A percentile compares a stretch with the other conserved stretches of the same genome.
Evolutionary conservation across 2,888 invertebrate species (phyloP).

Genomic region (Conomelus anceps): DNA sequence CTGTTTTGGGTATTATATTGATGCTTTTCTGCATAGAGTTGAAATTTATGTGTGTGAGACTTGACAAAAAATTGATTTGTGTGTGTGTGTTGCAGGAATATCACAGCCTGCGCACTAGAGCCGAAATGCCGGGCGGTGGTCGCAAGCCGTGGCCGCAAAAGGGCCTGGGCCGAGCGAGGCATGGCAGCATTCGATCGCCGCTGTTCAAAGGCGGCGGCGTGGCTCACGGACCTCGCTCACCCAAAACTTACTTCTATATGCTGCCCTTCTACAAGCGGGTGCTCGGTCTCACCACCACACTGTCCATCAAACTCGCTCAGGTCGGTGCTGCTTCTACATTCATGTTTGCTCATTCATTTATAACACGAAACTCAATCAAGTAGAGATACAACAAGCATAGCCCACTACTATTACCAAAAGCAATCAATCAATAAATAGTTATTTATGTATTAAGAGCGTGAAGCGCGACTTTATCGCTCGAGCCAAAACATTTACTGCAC

Average conservation of each 20-base stretch:
- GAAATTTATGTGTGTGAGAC: too few species aligned
- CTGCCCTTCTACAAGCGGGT: slow-evolving; percentile 70
- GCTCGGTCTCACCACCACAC: slow-evolving; percentile 69
- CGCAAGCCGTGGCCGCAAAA: slow-evolving; percentile 97
- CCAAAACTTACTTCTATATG: slow-evolving; percentile 90
- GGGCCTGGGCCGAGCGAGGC: slow-evolving; percentile 81
- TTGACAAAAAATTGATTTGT: background rate
- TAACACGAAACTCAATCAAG: too few species aligned
- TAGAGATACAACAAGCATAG: too few species aligned
- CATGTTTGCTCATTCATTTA: too few species aligned
- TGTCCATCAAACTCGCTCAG: slow-evolving; percentile 86
- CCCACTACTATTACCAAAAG: too few species aligned
- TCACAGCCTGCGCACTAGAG: slow-evolving; percentile 55
- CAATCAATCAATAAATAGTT: too few species aligned
- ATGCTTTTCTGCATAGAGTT: too few species aligned
- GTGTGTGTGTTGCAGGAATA: slow-evolving; percentile 49
- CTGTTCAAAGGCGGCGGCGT: slow-evolving; percentile 71
- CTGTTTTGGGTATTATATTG: too few species aligned
- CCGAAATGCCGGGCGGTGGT: slow-evolving; percentile 84
- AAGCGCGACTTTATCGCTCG: too few species aligned
- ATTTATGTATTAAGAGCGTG: too few species aligned
- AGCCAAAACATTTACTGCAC: too few species aligned
- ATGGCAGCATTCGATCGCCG: slow-evolving; percentile 88
- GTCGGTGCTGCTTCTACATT: slow-evolving; percentile 38
- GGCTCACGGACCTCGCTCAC: slow-evolving; percentile 86